phyloP scores from a whole-genome alignment of 2,113 vertebrate genomes.

The Cebus imitator region DNA sequence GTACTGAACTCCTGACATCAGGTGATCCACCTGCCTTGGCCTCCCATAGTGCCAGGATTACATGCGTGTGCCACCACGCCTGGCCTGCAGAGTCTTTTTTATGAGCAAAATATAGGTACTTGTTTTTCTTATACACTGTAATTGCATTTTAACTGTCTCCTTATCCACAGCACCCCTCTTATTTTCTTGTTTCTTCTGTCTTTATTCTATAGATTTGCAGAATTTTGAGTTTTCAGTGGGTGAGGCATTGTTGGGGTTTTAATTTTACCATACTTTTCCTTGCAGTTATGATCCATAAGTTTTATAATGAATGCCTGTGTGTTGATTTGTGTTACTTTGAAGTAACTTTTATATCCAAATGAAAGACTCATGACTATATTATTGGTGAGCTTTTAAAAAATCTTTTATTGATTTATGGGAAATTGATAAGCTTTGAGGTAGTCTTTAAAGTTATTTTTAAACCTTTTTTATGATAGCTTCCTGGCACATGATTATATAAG shows the following conservation, averaged over 20 bases:
- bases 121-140: background rate
- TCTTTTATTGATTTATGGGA: background rate
- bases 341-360: background rate
- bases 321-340: conserved; percentile 14
- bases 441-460: background rate
- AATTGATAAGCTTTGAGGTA: background rate
- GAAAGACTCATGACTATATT: background rate
- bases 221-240: background rate
- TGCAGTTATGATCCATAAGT: background rate
- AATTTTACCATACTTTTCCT: background rate
- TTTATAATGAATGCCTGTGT: background rate
- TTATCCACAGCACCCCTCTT: background rate
- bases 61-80: too few relatives aligned
- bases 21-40: too few relatives aligned
- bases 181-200: conserved; percentile 8
- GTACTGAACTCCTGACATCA: too few relatives aligned
- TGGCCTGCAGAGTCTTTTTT: background rate
- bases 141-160: background rate
- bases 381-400: background rate
- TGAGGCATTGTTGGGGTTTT: background rate
- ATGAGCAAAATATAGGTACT: background rate
- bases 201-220: background rate
- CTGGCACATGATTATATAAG: background rate
- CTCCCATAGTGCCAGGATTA: too few relatives aligned
- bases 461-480: background rate